phyloP scores from a whole-genome alignment of 2,888 invertebrate species.

The Antitype chi region DNA sequence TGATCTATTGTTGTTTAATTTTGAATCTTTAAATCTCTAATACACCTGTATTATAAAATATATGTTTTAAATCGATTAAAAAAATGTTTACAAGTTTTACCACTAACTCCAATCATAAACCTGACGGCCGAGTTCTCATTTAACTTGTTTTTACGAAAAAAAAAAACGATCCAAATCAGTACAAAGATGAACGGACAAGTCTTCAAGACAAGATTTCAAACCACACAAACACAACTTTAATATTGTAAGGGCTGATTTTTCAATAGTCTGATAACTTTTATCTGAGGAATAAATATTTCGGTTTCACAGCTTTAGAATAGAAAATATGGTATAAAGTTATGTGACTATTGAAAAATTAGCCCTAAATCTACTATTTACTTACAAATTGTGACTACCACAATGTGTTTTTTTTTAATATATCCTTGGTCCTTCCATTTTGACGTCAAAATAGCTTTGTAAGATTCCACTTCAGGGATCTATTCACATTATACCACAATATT shows the following conservation, averaged over 20 bases:
- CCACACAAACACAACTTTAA: too few relatives aligned
- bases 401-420: background rate
- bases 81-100: too few relatives aligned
- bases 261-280: too few relatives aligned
- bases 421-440: background rate
- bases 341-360: too few relatives aligned
- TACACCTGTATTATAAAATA: background rate
- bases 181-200: background rate
- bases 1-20: conserved; percentile 72
- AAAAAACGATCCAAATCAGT: background rate
- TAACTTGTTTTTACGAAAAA: background rate
- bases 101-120: background rate
- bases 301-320: too few relatives aligned
- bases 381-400: too few relatives aligned
- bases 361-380: background rate
- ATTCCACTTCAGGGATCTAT: background rate
- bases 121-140: background rate
- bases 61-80: background rate
- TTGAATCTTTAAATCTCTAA: background rate
- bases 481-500: background rate
- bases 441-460: too few relatives aligned
- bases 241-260: too few relatives aligned
- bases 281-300: too few relatives aligned
- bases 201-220: too few relatives aligned
- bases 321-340: too few relatives aligned